phyloP scores from a whole-genome alignment of 2,888 invertebrate genomes.

The Proisotoma minuta region DNA sequence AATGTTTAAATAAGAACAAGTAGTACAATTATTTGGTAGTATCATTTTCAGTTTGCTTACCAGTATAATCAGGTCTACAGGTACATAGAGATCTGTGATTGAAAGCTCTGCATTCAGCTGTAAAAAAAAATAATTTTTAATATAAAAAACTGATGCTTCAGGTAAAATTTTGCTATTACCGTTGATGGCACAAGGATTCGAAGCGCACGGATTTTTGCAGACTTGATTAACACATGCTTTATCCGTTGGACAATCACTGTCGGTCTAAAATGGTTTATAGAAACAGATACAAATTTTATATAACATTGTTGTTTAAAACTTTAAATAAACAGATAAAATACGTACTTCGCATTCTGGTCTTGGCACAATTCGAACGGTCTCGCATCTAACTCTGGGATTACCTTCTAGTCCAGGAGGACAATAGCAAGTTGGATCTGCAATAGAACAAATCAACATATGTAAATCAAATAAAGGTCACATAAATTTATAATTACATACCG shows the following conservation, averaged over 20 bases:
- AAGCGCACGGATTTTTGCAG: conserved; percentile 71
- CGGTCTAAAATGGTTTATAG: neutral
- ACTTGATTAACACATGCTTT: conserved; percentile 73
- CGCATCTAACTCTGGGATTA: conserved; percentile 70
- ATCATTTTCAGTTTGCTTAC: conserved; percentile 60
- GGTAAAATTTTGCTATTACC: neutral
- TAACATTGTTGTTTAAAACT: neutral
- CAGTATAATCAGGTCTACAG: conserved; percentile 74
- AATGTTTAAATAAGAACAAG: neutral
- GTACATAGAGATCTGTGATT: conserved; percentile 78
- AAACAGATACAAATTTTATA: neutral
- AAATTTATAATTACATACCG: neutral
- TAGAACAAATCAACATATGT: neutral
- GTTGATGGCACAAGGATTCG: conserved; percentile 53
- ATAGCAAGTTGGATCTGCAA: conserved; percentile 63
- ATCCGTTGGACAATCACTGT: conserved; percentile 69
- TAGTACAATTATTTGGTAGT: neutral
- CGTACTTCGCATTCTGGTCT: conserved; percentile 65
- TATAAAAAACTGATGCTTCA: neutral
- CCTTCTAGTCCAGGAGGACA: conserved; percentile 76
- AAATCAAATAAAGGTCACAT: neutral
- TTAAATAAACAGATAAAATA: too few relatives aligned
- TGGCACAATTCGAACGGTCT: conserved; percentile 56
- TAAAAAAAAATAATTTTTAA: conserved; percentile 10
- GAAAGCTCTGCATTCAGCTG: conserved; percentile 68